These are phyloP conservation scores for Sitta carolinensis DNA, from an alignment of 2,797 vertebrate species.

Conservation along the genomic window DNA sequence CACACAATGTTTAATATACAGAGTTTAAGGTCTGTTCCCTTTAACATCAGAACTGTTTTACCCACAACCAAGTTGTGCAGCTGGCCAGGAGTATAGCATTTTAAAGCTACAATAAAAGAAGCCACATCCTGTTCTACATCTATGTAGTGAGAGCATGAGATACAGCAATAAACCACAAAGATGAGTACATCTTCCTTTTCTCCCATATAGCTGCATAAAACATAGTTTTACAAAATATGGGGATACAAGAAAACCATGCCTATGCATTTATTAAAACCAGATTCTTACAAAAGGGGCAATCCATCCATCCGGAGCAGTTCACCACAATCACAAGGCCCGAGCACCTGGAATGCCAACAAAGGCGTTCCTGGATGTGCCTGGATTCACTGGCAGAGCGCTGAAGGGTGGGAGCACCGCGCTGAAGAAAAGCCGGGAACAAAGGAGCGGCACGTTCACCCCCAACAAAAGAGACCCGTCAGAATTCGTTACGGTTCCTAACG, in stretches of 20 bases:
- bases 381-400: background rate
- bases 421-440: background rate
- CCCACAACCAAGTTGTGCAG: background rate
- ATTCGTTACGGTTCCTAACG: background rate
- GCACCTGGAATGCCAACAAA: accelerated
- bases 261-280: background rate
- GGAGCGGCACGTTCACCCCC: background rate
- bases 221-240: accelerated
- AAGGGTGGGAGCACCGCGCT: background rate
- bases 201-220: background rate
- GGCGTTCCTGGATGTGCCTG: accelerated
- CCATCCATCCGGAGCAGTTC: background rate
- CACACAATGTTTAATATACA: background rate
- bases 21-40: background rate
- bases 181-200: accelerated
- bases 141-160: accelerated
- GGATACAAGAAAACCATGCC: background rate
- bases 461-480: background rate
- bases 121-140: background rate
- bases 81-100: background rate
- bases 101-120: background rate
- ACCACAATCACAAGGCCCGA: background rate
- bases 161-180: background rate
- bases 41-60: background rate
- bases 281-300: background rate